Evolutionary conservation across 1,140 invertebrate genomes (phyloP).

Genomic region (Riptortus pedestris): DNA sequence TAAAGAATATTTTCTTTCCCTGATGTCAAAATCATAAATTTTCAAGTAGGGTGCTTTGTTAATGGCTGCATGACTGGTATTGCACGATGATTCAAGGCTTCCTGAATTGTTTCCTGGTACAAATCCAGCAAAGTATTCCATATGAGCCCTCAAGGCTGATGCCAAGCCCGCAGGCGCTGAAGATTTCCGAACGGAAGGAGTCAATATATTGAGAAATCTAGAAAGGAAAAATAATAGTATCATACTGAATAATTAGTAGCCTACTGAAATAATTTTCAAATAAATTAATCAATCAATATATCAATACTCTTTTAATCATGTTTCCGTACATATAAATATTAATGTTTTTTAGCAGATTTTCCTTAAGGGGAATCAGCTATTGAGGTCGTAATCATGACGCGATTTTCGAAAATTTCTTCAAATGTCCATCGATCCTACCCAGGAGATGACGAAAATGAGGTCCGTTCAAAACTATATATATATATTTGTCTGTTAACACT

Average conservation of each 20-base stretch:
- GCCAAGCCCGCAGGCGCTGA: conserved; percentile 44
- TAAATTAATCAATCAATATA: neutral
- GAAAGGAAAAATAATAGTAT: conserved; percentile 35
- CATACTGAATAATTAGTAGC: neutral
- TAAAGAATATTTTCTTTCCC: conserved; percentile 21
- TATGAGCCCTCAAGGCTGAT: conserved; percentile 55
- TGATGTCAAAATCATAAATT: conserved; percentile 11
- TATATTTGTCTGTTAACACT: no score
- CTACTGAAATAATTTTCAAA: neutral
- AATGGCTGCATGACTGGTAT: conserved; percentile 38
- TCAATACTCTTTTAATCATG: neutral
- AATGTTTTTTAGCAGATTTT: no score
- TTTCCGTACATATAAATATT: no score
- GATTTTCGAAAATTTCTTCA: no score
- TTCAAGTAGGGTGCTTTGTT: conserved; percentile 27
- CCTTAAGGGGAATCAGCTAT: no score
- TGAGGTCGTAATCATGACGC: no score
- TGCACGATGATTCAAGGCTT: conserved; percentile 40
- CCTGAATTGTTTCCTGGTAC: conserved; percentile 38
- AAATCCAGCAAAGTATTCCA: conserved; percentile 56
- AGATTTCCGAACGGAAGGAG: conserved; percentile 45
- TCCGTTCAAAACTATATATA: no score
- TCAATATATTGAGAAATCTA: conserved; percentile 38
- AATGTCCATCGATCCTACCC: no score
- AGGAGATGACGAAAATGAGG: no score